Percentiles rank a stretch among this genome's conserved stretches.
Conservation (phyloP, 2,888 invertebrate species). For the Melinaea marsaeus region DNA sequence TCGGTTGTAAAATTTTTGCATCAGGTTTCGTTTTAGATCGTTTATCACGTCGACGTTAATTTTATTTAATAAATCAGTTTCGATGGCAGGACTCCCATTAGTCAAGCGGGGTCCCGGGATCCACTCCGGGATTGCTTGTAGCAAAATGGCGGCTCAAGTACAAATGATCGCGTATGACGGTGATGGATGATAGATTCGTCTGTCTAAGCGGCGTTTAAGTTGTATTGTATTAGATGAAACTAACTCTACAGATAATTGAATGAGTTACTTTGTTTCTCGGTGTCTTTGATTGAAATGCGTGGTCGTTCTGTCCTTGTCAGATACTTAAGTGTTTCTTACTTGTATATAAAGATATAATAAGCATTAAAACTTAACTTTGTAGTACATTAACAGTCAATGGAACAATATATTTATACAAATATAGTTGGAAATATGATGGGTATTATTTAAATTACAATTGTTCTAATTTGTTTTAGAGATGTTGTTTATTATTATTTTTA, state of each 20-base stretch:
- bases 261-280: constrained; percentile 31
- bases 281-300: constrained; percentile 25
- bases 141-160: constrained; percentile 42
- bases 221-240: constrained; percentile 38
- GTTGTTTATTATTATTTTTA: no score
- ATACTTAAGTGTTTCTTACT: constrained; percentile 6
- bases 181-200: constrained; percentile 55
- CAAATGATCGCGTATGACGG: constrained; percentile 65
- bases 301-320: constrained; percentile 10
- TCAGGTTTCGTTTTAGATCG: constrained; percentile 55
- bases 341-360: neutral
- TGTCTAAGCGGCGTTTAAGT: constrained; percentile 43
- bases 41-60: constrained; percentile 63
- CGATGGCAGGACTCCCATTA: constrained; percentile 60
- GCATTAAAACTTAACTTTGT: neutral
- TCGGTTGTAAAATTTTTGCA: constrained; percentile 34
- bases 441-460: no score
- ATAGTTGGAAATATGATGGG: no score
- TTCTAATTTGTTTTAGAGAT: no score
- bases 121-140: constrained; percentile 52
- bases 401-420: neutral
- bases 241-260: constrained; percentile 28
- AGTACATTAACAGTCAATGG: neutral
- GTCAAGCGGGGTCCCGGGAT: constrained; percentile 51
- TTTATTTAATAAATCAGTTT: constrained; percentile 72